A percentile compares a stretch with the other conserved stretches of the same genome.
These are phyloP conservation scores for Artemisiospiza belli DNA, from an alignment of 2,113 vertebrate species.

Conservation along the genomic window DNA sequence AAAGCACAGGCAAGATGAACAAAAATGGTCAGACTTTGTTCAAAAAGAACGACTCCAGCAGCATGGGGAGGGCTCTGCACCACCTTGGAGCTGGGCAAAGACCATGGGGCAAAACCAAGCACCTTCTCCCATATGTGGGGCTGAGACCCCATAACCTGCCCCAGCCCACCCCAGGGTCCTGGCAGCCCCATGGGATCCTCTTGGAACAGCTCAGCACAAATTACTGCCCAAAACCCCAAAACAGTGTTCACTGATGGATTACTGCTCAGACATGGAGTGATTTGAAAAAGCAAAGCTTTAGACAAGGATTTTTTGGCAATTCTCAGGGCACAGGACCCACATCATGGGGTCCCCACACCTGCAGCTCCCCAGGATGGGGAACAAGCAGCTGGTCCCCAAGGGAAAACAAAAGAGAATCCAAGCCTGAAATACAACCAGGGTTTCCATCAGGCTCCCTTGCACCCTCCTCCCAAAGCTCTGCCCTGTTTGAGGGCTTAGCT, in stretches of 20 bases:
- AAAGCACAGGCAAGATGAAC: constrained; percentile 6
- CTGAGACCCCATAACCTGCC: not conserved
- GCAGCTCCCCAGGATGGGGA: not conserved
- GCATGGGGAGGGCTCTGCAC: not conserved
- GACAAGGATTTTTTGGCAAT: not conserved
- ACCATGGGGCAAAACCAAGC: not conserved
- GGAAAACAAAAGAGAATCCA: not conserved
- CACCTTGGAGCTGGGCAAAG: not conserved
- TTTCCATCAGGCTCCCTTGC: not conserved
- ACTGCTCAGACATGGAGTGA: not conserved
- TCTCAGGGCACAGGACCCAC: not conserved
- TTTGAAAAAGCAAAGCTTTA: not conserved
- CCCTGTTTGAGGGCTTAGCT: not conserved
- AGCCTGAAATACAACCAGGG: not conserved
- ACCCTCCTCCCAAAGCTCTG: not conserved
- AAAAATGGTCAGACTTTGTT: constrained; percentile 33
- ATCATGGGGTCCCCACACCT: not conserved
- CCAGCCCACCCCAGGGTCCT: not conserved
- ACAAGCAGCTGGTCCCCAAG: not conserved
- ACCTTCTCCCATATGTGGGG: not conserved
- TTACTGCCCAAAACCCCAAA: not conserved
- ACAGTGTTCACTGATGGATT: not conserved
- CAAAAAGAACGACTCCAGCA: not conserved
- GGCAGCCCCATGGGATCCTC: not conserved
- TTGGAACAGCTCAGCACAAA: not conserved